Evolutionary conservation across 2,888 invertebrate species (phyloP).

Genomic region (Pristionchus mayeri): DNA sequence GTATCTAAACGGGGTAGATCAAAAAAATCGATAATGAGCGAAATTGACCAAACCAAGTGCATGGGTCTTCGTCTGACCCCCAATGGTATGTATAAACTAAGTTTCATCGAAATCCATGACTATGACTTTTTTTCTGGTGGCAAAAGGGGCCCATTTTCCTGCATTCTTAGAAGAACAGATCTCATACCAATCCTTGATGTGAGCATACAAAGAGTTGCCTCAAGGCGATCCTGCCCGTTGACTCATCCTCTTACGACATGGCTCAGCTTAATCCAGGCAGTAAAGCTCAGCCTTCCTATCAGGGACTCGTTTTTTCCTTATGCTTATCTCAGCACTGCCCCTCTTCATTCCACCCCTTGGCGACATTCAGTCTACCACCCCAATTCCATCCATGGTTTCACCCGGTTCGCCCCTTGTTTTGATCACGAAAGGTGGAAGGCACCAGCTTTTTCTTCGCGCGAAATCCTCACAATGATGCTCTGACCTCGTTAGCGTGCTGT

Average conservation of each 20-base stretch:
- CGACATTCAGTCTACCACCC: neutral
- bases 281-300: slow-evolving; percentile 41
- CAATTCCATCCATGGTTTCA: neutral
- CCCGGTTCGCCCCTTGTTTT: slow-evolving; percentile 19
- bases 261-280: slow-evolving; percentile 29
- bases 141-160: too few relatives aligned
- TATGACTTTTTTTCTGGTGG: too few relatives aligned
- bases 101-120: too few relatives aligned
- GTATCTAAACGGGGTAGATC: too few relatives aligned
- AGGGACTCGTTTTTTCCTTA: slow-evolving; percentile 14
- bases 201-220: neutral
- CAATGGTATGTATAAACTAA: too few relatives aligned
- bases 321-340: neutral
- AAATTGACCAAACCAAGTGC: too few relatives aligned
- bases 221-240: neutral
- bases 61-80: too few relatives aligned
- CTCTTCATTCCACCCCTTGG: neutral
- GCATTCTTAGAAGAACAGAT: too few relatives aligned
- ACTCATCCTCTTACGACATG: slow-evolving; percentile 33
- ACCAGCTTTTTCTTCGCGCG: slow-evolving; percentile 1
- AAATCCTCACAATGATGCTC: slow-evolving; percentile 29
- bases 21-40: too few relatives aligned
- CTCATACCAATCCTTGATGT: neutral
- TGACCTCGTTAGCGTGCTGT: slow-evolving; percentile 41
- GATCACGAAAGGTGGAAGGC: neutral